Conservation (phyloP, 2,797 vertebrate species). For the Esox lucius region DNA sequence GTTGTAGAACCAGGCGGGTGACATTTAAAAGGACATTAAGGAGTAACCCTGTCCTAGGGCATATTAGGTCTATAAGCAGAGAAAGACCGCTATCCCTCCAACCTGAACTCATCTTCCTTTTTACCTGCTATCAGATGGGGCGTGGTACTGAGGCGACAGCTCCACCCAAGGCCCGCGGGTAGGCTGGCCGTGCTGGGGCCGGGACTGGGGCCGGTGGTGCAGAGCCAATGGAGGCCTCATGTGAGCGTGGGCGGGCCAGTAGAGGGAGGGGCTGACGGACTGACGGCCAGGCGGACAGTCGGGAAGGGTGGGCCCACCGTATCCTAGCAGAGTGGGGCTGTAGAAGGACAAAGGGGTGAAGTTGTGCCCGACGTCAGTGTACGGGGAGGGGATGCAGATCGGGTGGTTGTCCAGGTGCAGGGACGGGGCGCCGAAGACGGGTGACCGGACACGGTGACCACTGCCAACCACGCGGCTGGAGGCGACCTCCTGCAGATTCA, state of each 20-base stretch:
- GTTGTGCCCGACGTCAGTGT: constrained; percentile 83
- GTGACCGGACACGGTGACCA: constrained; percentile 64
- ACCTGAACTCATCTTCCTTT: background rate
- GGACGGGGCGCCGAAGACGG: constrained; percentile 74
- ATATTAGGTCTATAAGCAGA: background rate
- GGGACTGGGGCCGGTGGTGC: constrained; percentile 79
- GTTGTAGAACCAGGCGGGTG: background rate
- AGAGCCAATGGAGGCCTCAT: constrained; percentile 76
- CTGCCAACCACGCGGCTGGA: constrained; percentile 68
- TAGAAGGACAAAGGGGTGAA: constrained; percentile 85
- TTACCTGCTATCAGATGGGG: constrained; percentile 77
- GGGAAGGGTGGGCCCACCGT: constrained; percentile 66
- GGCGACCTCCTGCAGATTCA: constrained; percentile 84
- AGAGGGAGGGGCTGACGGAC: constrained; percentile 75
- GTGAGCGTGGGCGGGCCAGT: constrained; percentile 83
- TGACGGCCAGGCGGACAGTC: constrained; percentile 75
- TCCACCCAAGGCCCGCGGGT: constrained; percentile 82
- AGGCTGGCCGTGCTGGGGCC: constrained; percentile 77
- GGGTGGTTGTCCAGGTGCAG: constrained; percentile 74
- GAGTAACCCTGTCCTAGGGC: background rate
- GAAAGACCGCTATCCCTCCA: background rate
- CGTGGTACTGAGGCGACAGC: constrained; percentile 65
- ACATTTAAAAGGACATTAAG: background rate
- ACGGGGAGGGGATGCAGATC: constrained; percentile 87
- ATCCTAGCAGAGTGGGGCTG: constrained; percentile 84